A percentile compares a stretch with the other conserved stretches of the same genome.
Evolutionary conservation across 2,888 invertebrate genomes (phyloP).

Genomic region (Hyalella azteca): DNA sequence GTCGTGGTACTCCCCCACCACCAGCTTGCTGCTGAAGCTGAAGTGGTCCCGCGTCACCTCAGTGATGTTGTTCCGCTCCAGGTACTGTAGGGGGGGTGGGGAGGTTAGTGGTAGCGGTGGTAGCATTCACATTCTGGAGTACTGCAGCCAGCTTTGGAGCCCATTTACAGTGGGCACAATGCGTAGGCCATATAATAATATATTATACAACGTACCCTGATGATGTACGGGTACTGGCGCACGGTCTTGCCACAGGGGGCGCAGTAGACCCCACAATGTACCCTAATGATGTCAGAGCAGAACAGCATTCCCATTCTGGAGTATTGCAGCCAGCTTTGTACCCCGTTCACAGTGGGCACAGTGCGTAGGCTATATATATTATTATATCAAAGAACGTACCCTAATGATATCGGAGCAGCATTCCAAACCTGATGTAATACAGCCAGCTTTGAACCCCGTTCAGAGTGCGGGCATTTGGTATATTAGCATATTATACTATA

Average conservation of each 20-base stretch:
- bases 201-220: constrained; percentile 63
- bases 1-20: constrained; percentile 91
- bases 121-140: too few species aligned
- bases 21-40: constrained; percentile 85
- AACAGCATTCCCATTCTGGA: too few species aligned
- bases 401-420: too few species aligned
- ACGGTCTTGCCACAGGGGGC: constrained; percentile 72
- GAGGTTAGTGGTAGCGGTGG: too few species aligned
- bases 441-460: too few species aligned
- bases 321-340: too few species aligned
- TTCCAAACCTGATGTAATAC: too few species aligned
- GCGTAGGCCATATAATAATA: background rate
- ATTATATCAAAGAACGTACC: constrained; percentile 60
- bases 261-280: constrained; percentile 77
- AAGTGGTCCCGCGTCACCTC: constrained; percentile 86
- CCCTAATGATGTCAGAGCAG: too few species aligned
- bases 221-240: constrained; percentile 70
- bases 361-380: background rate
- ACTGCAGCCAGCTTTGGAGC: too few species aligned
- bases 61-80: constrained; percentile 72
- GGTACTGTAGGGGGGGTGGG: constrained; percentile 68
- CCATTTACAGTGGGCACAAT: background rate
- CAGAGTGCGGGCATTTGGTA: too few species aligned
- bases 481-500: too few species aligned
- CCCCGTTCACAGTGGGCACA: background rate